Base-by-base conservation (phyloP, 2,888 invertebrate genomes). In the Scelioninae gen. 1 region DNA sequence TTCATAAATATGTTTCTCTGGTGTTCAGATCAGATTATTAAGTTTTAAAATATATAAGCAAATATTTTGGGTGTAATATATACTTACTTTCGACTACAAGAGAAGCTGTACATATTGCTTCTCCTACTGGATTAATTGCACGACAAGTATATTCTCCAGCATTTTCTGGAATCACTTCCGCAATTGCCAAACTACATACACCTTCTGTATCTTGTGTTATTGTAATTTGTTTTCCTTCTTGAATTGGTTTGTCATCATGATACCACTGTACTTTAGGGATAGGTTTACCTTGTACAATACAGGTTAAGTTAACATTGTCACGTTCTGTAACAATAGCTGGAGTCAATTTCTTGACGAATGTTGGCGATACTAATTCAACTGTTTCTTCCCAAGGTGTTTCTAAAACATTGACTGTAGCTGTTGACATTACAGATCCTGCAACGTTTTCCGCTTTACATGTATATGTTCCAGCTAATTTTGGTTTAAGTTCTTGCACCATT, bases 401-500 rank as follows among this genome's bases (percentile, higher is more conserved):
- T 40, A 95, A 90, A 23, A 95, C 92, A 87, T 94, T 94, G 5
- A 97, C 90, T 16, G 95, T 95, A 2, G 97, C 96, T 0, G 97
- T 96, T 86, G 96, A 96, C n/a, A 96, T 96, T 7, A 97, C 96
- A 0, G 97, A 97, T 9, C 98, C 98, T 60, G 95, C 96, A 62
- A 96, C 96, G 92, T 98, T 98, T 92, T 97, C 96, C 2, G 98
- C 98, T 88, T 97, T 94, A 88, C 98, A 98, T 16, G 97, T 97
- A 88, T 97, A 96, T 32, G 95, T 94, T 29, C 97, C 98, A 74
- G 94, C 93, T 86, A 94, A 94, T 90, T 96, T 95, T 75, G 95
- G 93, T 72, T 94, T 94, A 56, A 96, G 94, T 89, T 96, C 95
- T 88, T 95, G 95, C 81, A 97, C 95, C 85, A 96, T 93, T 16